These are phyloP conservation scores for Cochlearius cochlearius DNA, from an alignment of 2,113 vertebrate species.

Conservation along the genomic window DNA sequence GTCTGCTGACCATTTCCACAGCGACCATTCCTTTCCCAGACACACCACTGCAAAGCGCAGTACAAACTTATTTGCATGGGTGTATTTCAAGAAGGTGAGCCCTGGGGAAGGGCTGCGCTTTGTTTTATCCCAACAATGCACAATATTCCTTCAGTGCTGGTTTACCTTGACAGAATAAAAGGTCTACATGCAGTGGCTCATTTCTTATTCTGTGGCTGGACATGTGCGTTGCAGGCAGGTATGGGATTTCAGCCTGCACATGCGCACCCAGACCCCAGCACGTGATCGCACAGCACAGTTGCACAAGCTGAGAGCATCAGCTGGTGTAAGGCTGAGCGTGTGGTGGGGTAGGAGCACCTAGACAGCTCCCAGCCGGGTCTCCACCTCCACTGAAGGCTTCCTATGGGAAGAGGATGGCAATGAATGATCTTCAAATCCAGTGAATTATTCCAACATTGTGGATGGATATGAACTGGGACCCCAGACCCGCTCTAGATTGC, in stretches of 20 bases:
- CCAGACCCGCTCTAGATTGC: accelerated
- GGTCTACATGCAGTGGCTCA: not conserved
- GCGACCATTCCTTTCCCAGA: not conserved
- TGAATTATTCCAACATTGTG: not conserved
- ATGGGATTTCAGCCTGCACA: not conserved
- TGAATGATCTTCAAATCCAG: not conserved
- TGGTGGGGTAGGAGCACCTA: not conserved
- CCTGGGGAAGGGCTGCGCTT: not conserved
- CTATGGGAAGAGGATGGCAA: not conserved
- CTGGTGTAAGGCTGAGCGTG: not conserved
- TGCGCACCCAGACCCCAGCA: accelerated
- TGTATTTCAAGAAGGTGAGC: not conserved
- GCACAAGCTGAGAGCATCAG: not conserved
- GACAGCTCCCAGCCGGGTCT: not conserved
- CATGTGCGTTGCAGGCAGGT: accelerated
- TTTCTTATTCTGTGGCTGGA: not conserved
- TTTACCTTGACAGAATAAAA: not conserved
- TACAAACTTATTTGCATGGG: not conserved
- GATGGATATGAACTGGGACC: not conserved
- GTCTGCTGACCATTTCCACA: not conserved
- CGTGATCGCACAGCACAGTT: not conserved
- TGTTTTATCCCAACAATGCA: not conserved
- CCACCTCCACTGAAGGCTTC: not conserved
- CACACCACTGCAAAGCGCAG: not conserved
- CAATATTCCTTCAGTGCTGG: not conserved